Conservation (phyloP, 2,797 vertebrate genomes). For the Steatocranus sp. region DNA sequence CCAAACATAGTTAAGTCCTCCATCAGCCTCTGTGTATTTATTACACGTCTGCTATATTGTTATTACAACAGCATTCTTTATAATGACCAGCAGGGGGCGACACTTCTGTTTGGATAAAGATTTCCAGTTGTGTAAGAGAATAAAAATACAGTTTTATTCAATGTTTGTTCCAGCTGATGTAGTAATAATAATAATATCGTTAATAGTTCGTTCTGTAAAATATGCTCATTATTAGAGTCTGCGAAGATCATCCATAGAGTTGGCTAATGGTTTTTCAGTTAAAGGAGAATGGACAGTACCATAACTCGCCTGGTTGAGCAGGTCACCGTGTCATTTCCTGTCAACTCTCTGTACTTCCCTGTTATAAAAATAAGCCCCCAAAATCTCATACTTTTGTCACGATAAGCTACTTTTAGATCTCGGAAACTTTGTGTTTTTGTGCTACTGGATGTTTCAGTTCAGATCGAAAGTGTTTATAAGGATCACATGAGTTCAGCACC, state of each 20-base stretch:
- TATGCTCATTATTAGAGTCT: neutral
- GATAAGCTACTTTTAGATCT: neutral
- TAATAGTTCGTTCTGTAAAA: no score
- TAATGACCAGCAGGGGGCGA: neutral
- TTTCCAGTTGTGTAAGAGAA: neutral
- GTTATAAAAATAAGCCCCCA: neutral
- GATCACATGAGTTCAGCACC: neutral
- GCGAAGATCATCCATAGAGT: neutral
- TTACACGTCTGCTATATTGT: neutral
- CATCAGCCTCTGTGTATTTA: neutral
- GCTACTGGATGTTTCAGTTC: neutral
- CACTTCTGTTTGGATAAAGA: neutral
- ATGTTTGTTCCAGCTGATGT: neutral
- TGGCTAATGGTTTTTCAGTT: neutral
- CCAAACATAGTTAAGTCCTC: neutral
- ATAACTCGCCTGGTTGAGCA: neutral
- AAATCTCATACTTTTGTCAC: neutral
- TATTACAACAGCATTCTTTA: neutral
- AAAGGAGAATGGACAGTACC: neutral
- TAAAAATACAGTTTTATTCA: neutral
- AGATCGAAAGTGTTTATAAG: neutral
- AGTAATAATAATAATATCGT: no score
- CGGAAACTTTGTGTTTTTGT: neutral
- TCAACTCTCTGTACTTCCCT: neutral
- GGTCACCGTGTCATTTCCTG: neutral